Base-by-base conservation (phyloP, 2,797 vertebrate genomes). In the Apogon talboti region DNA sequence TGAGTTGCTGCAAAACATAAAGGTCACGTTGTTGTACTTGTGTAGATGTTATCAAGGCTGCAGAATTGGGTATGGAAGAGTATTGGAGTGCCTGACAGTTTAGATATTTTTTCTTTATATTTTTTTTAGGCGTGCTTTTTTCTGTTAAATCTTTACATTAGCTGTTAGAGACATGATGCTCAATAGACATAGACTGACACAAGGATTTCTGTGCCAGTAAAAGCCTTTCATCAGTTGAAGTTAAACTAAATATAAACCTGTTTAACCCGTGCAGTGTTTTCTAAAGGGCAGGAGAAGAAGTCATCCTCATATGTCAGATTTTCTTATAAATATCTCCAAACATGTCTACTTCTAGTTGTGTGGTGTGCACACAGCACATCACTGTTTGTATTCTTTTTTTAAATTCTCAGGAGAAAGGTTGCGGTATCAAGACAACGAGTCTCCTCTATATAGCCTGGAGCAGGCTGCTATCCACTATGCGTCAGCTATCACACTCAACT, bases 401-500 rank as follows among this genome's bases (percentile, higher is more conserved):
- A 18, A 14, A 43, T 64, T 24, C 67, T 38, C 66, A 93, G 91
- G 90, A 13, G 74, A 79, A 19, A 0, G 64, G 41, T 38, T 82
- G 59, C 72, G 76, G 19, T 66, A 76, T 43, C 78, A 86, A 47
- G 70, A 85, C 0, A 78, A 46, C 15, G 73, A 66, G 62, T 89
- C 83, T 62, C 87, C 84, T 48, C 60, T 92, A 64, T 69, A 81
- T 49, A 72, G 45, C 62, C 83, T 93, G 47, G 81, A 91, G 51
- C 76, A 89, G 68, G 89, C 87, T 11, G 84, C 89, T 14, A 42
- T 81, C 15, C 61, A 71, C 66, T 91, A 87, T 11, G 88, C 92
- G 2, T 91, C 92, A 37, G 92, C 92, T 2, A 69, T 93, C 72
- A 82, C 78, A 74, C 78, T 89, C 9, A 74, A 75, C 46, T 71